Percentiles rank a stretch among this genome's conserved stretches.
phyloP scores from a whole-genome alignment of 2,888 invertebrate species.

The Tinea pellionella region DNA sequence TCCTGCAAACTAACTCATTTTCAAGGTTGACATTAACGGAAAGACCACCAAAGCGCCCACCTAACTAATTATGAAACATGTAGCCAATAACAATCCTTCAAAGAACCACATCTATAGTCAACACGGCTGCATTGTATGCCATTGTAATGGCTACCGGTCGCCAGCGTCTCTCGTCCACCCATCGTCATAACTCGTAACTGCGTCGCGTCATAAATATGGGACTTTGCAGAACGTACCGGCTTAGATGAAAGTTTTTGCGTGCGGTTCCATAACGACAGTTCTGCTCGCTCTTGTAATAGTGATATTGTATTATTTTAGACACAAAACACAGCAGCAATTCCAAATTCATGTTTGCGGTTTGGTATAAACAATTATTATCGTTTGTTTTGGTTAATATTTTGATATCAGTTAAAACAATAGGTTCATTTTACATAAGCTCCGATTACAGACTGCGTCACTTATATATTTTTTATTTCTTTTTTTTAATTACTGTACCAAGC shows the following conservation, averaged over 20 bases:
- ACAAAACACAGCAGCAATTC: neutral
- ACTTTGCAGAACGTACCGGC: slow-evolving; percentile 22
- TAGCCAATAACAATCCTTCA: slow-evolving; percentile 4
- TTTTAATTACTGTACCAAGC: too few species aligned
- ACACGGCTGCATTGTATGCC: slow-evolving; percentile 25
- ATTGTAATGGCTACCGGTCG: slow-evolving; percentile 30
- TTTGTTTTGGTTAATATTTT: too few species aligned
- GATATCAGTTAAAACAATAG: too few species aligned
- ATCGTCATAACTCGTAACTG: slow-evolving; percentile 31
- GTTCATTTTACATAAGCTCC: too few species aligned
- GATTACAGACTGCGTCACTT: too few species aligned
- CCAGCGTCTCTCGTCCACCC: slow-evolving; percentile 17
- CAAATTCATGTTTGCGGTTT: too few species aligned
- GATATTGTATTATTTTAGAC: neutral
- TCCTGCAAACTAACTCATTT: neutral
- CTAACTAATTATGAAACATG: slow-evolving; percentile 12
- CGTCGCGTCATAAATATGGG: slow-evolving; percentile 31
- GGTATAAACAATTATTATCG: too few species aligned
- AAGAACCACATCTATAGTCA: slow-evolving; percentile 2
- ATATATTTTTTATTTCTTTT: too few species aligned
- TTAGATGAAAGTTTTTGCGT: slow-evolving; percentile 22
- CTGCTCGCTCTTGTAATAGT: neutral
- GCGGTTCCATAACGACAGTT: slow-evolving; percentile 16
- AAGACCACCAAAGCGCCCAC: slow-evolving; percentile 5
- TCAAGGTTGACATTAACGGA: neutral